These are phyloP conservation scores for Trachymyrmex cornetzi DNA, from an alignment of 1,140 invertebrate genomes.

Conservation along the genomic window DNA sequence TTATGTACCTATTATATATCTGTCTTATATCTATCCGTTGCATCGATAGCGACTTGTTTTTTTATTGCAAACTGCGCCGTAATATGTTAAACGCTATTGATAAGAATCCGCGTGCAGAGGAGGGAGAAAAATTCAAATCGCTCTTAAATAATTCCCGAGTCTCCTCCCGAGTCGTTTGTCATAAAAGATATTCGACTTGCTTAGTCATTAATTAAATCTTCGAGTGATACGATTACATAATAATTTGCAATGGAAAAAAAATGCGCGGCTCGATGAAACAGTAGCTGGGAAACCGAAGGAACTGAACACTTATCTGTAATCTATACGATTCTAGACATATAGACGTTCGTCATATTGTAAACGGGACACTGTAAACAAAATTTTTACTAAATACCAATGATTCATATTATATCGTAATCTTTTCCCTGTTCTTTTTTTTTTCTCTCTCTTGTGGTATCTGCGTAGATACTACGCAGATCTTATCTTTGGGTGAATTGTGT, in stretches of 20 bases:
- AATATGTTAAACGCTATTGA: neutral
- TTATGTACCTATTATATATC: neutral
- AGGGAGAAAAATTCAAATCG: neutral
- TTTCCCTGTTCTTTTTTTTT: neutral
- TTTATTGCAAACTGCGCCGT: neutral
- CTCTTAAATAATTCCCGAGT: neutral
- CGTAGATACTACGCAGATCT: constrained; percentile 48
- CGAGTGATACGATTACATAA: constrained; percentile 20
- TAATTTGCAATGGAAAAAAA: constrained; percentile 58
- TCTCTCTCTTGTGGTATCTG: constrained; percentile 23
- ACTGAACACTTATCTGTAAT: neutral
- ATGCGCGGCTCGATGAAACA: neutral
- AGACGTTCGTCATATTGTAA: neutral
- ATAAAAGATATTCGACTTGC: constrained; percentile 2
- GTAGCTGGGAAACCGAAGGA: neutral
- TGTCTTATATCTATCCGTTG: neutral
- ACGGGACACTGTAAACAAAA: neutral
- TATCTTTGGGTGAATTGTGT: constrained; percentile 31
- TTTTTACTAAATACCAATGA: constrained; percentile 26
- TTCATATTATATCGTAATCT: constrained; percentile 34
- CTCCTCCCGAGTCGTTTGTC: neutral
- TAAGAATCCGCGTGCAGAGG: neutral
- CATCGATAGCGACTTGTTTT: neutral
- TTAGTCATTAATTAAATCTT: constrained; percentile 36
- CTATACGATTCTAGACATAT: neutral